These are phyloP conservation scores for Drosophila yooni DNA, from an alignment of 2,888 invertebrate genomes.

Conservation along the genomic window DNA sequence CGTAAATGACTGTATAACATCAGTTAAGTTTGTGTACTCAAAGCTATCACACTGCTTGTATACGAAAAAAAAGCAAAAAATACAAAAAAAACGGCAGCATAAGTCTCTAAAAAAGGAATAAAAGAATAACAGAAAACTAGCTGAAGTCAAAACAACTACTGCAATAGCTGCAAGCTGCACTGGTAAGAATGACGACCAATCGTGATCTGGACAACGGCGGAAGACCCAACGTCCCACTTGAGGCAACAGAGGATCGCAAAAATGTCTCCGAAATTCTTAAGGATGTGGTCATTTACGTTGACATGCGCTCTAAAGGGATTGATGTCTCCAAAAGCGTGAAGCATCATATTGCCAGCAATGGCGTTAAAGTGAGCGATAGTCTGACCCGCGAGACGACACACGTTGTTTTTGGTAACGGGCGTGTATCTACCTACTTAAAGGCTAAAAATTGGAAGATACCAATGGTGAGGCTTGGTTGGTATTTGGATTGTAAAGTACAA, in stretches of 20 bases:
- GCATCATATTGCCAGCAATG: conserved; percentile 80
- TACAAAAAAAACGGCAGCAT: no score
- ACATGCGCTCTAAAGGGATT: conserved; percentile 73
- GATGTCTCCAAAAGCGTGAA: conserved; percentile 79
- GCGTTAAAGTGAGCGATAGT: conserved; percentile 83
- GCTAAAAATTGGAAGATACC: conserved; percentile 87
- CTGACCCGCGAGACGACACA: conserved; percentile 87
- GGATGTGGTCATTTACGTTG: conserved; percentile 83
- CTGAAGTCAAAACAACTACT: neutral
- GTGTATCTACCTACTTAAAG: conserved; percentile 87
- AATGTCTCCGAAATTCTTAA: conserved; percentile 82
- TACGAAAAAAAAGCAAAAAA: no score
- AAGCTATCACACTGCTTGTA: neutral
- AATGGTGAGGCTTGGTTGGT: conserved; percentile 87
- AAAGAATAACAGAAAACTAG: neutral
- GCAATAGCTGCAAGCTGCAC: conserved; percentile 13
- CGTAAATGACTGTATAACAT: neutral
- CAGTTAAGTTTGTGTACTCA: neutral
- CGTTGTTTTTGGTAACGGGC: conserved; percentile 89
- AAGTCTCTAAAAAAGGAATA: neutral
- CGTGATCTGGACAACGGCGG: conserved; percentile 81
- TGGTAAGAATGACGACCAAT: neutral
- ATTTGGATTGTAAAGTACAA: conserved; percentile 85
- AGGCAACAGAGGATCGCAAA: conserved; percentile 80
- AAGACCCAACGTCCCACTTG: conserved; percentile 80